A percentile compares a stretch with the other conserved stretches of the same genome.
Conservation (phyloP, 2,113 vertebrate species). For the Symphodus melops region DNA sequence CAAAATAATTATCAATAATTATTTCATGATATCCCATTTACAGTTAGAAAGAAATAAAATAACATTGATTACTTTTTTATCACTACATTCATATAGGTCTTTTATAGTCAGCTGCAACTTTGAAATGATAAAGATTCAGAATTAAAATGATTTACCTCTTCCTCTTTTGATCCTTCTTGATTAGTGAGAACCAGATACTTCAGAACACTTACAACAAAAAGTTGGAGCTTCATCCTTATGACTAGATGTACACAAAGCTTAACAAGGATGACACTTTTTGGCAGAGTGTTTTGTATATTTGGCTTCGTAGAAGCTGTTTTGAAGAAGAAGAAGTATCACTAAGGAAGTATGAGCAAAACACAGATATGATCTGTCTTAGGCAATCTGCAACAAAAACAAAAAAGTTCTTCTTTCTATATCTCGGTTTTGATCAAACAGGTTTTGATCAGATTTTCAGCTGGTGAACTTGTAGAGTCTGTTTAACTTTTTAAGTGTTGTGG, state of each 20-base stretch:
- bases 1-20: not conserved
- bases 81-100: not conserved
- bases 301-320: not conserved
- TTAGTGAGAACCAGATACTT: conserved; percentile 9
- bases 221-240: conserved; percentile 35
- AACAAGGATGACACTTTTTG: not conserved
- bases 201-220: not conserved
- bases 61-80: too few relatives aligned
- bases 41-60: not conserved
- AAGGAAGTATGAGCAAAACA: conserved; percentile 19
- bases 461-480: too few relatives aligned
- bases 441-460: too few relatives aligned
- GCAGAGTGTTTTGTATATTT: not conserved
- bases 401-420: not conserved
- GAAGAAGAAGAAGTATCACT: not conserved
- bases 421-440: not conserved
- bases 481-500: too few relatives aligned
- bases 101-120: not conserved
- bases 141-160: conserved; percentile 14
- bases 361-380: conserved; percentile 34
- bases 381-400: conserved; percentile 4
- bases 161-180: not conserved
- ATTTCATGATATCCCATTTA: not conserved
- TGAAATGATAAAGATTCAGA: not conserved
- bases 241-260: not conserved